Base-by-base conservation (phyloP, 1,140 invertebrate genomes). In the Listronotus bonariensis region DNA sequence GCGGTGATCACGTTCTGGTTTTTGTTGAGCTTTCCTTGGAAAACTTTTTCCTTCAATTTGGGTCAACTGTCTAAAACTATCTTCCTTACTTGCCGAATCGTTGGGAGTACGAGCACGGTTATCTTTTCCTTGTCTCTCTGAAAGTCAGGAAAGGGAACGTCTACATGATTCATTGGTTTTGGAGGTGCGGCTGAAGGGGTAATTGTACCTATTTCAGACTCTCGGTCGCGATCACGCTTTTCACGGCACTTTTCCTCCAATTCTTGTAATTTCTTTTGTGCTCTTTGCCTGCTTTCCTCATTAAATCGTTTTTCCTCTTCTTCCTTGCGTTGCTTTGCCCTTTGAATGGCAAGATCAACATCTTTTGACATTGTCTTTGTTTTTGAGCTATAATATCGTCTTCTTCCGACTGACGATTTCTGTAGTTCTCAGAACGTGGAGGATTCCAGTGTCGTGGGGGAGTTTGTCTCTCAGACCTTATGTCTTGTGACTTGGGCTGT, bases 281-380 rank as follows among this genome's bases (percentile, higher is more conserved):
- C 73, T 14, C 67, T 67, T 45, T 72, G 68, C 64, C 82, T 82
- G 11, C 78, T 79, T 15, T 80, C 83, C 65, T 86, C 82, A 65
- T 88, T 85, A 70, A 84, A 90, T 49, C 88, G 84, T 69, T 91
- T 88, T 74, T 93, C 91, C 75, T 92, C 91, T 71, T 93, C 89
- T 72, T 92, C 89, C 69, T 91, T 89, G 11, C 89, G 82, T 67
- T 89, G 87, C 18, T 89, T 85, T 0, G 92, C 92, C 53, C 89
- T 82, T 67, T 91, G 89, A 4, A 91, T 86, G 1, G 86, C 88
- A 40, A 85, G 82, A 1, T 85, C 87, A 14, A 93, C 83, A 65
- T 86, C 82, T 79, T 91, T 74, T 84, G 81, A 67, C 88, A 86
- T 51, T 89, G 85, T 60, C 85, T 82, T 14, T 88, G 82, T 65